Base-by-base conservation (phyloP, 2,797 vertebrate species). In the Cuculus canorus region DNA sequence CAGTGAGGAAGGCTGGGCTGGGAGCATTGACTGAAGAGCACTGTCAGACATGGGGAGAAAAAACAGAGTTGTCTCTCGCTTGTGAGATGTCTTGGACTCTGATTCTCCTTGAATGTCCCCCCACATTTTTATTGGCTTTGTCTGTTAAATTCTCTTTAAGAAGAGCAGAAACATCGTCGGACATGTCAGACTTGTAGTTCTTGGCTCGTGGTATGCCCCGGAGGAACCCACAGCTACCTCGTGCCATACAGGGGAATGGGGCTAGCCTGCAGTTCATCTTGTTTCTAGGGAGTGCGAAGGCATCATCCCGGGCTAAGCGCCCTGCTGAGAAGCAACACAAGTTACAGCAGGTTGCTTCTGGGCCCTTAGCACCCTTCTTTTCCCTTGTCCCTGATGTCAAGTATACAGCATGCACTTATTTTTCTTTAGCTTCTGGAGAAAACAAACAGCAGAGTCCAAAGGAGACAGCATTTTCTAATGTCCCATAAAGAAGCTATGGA, bases 381-480 rank as follows among this genome's bases (percentile, higher is more conserved):
- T 32, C 68, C 95, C 82, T 92, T 60, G 41, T 93, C 91, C 92
- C 96, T 97, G 90, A 78, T 17, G 63, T 87, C 71, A 59, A 59
- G 41, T 53, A 41, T 45, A 33, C 7, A 16, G 12, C 37, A 21
- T 25, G 23, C 37, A 18, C 86, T 84, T 94, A 80, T 76, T 95
- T 96, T 95, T 75, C 93, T 87, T 73, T 82, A 82, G 90, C 28
- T 96, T 17, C 37, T 37, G 70, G 75, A 82, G 78, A 91, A 96
- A 97, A 96, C 90, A 97, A 98, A 96, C 59, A 94, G 76, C 77
- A 48, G 86, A 41, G 90, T 95, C 76, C 83, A 95, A 83, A 95
- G 95, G 57, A 86, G 92, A 41, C 90, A 90, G 82, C 92, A 47
- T 79, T 96, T 95, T 96, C 95, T 97, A 97, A 95, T 97, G 95